These are phyloP conservation scores for Acronicta alni DNA, from an alignment of 2,888 invertebrate species.

Conservation along the genomic window DNA sequence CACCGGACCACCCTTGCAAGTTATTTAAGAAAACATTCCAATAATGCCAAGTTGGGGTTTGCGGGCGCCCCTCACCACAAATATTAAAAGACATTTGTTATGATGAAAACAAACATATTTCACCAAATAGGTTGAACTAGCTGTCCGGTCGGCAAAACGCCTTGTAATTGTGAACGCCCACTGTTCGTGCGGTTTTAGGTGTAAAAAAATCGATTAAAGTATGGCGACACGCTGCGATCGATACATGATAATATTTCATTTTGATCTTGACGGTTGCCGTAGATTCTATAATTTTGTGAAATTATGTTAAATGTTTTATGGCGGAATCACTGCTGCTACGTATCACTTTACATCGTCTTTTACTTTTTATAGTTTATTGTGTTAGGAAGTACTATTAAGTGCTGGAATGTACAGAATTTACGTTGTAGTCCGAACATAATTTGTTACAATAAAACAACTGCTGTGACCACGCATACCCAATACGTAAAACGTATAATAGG, in stretches of 20 bases:
- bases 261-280: constrained; percentile 77
- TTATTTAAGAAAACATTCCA: constrained; percentile 80
- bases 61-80: constrained; percentile 69
- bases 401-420: constrained; percentile 68
- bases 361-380: constrained; percentile 71
- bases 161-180: constrained; percentile 86
- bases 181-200: constrained; percentile 86
- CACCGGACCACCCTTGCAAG: constrained; percentile 80
- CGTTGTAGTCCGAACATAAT: constrained; percentile 45
- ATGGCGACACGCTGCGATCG: constrained; percentile 88
- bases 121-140: constrained; percentile 78
- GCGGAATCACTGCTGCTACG: constrained; percentile 76
- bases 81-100: constrained; percentile 79
- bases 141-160: constrained; percentile 81
- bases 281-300: constrained; percentile 84
- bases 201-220: constrained; percentile 89
- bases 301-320: constrained; percentile 86
- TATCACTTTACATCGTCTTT: constrained; percentile 80
- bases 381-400: constrained; percentile 67
- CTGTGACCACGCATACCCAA: neutral
- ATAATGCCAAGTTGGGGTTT: constrained; percentile 67
- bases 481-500: neutral
- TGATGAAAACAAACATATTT: constrained; percentile 87
- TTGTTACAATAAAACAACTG: constrained; percentile 6
- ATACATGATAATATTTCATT: constrained; percentile 88